These are phyloP conservation scores for Megalops atlanticus DNA, from an alignment of 2,113 vertebrate genomes.

Conservation along the genomic window DNA sequence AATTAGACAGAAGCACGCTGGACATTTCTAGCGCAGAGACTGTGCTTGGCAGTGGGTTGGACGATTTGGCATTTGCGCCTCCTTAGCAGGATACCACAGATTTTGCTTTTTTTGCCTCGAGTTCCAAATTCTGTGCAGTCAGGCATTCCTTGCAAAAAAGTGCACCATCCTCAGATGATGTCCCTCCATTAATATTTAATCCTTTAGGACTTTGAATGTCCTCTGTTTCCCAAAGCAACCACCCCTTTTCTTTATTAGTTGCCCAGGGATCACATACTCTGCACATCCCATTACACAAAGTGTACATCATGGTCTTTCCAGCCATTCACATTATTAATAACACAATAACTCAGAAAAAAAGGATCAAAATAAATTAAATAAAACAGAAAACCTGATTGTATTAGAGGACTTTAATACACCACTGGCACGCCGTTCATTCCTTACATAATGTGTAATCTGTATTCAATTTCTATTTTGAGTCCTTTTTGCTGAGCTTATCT, in stretches of 20 bases:
- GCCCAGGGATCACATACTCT: neutral
- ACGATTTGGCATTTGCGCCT: neutral
- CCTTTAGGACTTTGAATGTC: neutral
- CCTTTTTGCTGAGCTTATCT: conserved; percentile 22
- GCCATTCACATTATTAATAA: conserved; percentile 1
- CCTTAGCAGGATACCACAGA: neutral
- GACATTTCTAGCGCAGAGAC: neutral
- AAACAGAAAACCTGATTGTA: conserved; percentile 14
- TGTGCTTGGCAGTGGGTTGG: neutral
- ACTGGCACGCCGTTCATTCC: conserved; percentile 22
- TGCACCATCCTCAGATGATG: neutral
- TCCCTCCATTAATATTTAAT: neutral
- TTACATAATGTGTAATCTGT: conserved; percentile 38
- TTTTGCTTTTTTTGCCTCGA: neutral
- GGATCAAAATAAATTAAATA: conserved; percentile 9
- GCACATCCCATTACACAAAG: conserved; percentile 7
- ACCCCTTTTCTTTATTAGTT: neutral
- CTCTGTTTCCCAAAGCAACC: neutral
- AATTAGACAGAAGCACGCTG: neutral
- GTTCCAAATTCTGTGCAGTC: neutral
- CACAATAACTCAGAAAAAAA: neutral
- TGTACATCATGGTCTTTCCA: neutral
- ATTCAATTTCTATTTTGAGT: conserved; percentile 22
- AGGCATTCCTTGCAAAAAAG: neutral
- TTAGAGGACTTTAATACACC: conserved; percentile 31